These are phyloP conservation scores for Lineus longissimus DNA, from an alignment of 1,140 invertebrate genomes.

Conservation along the genomic window DNA sequence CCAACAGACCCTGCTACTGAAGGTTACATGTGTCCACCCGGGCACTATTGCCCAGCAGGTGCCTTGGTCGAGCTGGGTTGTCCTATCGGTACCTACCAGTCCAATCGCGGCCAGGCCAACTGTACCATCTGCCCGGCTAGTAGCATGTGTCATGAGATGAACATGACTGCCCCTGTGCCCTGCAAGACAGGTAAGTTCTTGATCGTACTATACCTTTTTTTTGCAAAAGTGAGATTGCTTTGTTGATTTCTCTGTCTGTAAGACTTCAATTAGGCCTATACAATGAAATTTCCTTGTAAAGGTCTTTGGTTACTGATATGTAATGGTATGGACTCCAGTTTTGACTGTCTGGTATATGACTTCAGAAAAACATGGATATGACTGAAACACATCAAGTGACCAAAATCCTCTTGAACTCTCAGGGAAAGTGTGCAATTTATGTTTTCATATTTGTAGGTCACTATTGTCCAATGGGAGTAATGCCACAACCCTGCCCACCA, in stretches of 20 bases:
- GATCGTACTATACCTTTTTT: not conserved
- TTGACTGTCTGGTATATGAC: no score
- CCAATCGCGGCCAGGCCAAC: conserved; percentile 31
- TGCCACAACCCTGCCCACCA: conserved; percentile 37
- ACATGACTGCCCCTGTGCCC: conserved; percentile 37
- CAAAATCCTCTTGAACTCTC: no score
- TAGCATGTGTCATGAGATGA: conserved; percentile 38
- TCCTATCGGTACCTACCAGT: conserved; percentile 42
- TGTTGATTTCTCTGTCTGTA: no score
- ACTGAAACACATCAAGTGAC: no score
- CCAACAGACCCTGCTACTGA: conserved; percentile 28
- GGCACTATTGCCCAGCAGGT: conserved; percentile 42
- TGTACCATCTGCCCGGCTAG: conserved; percentile 44
- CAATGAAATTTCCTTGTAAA: no score
- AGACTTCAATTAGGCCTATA: no score
- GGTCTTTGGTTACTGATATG: no score
- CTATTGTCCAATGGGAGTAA: conserved; percentile 34
- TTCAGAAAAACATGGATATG: no score
- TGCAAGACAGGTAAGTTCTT: conserved; percentile 34
- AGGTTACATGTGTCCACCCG: conserved; percentile 42
- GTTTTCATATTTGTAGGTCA: conserved; percentile 29
- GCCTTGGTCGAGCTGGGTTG: conserved; percentile 37
- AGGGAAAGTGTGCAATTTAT: no score
- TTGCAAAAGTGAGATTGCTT: not conserved
- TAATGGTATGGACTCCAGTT: no score